Percentiles rank a stretch among this genome's conserved stretches.
phyloP scores from a whole-genome alignment of 2,888 invertebrate species.

The Gibbula magus region DNA sequence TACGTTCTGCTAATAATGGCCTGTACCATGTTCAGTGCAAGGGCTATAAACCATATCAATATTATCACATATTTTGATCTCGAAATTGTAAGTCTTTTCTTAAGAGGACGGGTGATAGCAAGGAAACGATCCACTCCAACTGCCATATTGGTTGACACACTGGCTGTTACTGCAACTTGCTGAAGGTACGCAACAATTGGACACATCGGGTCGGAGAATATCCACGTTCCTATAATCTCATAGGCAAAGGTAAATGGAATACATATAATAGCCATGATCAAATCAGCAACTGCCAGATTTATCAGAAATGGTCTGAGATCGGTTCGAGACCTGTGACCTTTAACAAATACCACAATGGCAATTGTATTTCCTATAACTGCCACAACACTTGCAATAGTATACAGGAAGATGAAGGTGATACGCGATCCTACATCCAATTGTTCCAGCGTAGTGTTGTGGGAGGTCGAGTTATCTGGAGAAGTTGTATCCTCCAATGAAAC shows the following conservation, averaged over 20 bases:
- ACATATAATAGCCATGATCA: slow-evolving; percentile 90
- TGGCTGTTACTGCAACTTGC: slow-evolving; percentile 75
- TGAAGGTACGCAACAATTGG: slow-evolving; percentile 77
- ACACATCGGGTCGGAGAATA: slow-evolving; percentile 76
- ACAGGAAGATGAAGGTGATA: slow-evolving; percentile 71
- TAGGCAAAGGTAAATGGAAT: slow-evolving; percentile 86
- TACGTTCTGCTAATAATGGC: slow-evolving; percentile 64
- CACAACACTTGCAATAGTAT: slow-evolving; percentile 74
- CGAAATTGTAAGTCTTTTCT: slow-evolving; percentile 72
- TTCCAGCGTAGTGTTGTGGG: no score
- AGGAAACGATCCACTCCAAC: slow-evolving; percentile 76
- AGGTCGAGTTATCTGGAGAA: no score
- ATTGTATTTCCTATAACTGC: slow-evolving; percentile 75
- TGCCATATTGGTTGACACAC: slow-evolving; percentile 76
- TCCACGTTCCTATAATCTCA: slow-evolving; percentile 74
- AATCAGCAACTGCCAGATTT: slow-evolving; percentile 88
- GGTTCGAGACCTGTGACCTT: slow-evolving; percentile 65
- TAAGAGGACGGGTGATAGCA: slow-evolving; percentile 69
- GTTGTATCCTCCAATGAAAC: no score
- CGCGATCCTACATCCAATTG: slow-evolving; percentile 43
- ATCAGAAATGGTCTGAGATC: slow-evolving; percentile 82
- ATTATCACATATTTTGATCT: slow-evolving; percentile 73
- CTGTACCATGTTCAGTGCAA: slow-evolving; percentile 73
- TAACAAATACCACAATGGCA: slow-evolving; percentile 74
- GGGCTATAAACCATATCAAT: slow-evolving; percentile 75